Base-by-base conservation (phyloP, 2,113 vertebrate genomes). In the Setophaga petechia region DNA sequence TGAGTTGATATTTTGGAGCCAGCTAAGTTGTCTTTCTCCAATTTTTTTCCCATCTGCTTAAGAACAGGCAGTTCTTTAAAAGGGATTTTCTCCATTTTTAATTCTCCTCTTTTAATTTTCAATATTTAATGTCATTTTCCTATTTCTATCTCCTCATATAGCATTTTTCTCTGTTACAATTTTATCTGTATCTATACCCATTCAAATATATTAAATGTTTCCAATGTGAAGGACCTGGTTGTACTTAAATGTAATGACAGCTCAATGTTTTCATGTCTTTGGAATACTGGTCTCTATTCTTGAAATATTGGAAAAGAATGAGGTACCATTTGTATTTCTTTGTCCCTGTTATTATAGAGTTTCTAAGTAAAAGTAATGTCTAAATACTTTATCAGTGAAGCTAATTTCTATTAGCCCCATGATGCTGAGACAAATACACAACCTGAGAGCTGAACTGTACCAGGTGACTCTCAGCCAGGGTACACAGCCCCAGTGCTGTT, bases 381-480 rank as follows among this genome's bases (percentile, higher is more conserved):
- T 58, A 58, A 61, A 10, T 47, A 31, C 7, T 55, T 41, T 13
- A n/a, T 54, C 55, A 67, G 28, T 24, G 28, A 71, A 49, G 13
- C 15, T 35, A 41, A 16, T 37, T 52, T 68, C 35, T 71, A 6
- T 17, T 24, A 71, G 15, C 21, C 57, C 20, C 0, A 0, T 6
- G 25, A 18, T 27, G 30, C 6, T 67, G 47, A 75, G 31, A 35
- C 43, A 90, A 67, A 46, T 5, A 37, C 24, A 46, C 11, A 65
- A 52, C 47, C 16, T 44, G 15, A 52, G 22, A 52, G 55, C 2
- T 55, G 35, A 44, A 6, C n/a, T 75, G n/a, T 18, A 54, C 15
- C 16, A 39, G 43, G 14, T 58, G 43, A 58, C 10, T 49, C 37
- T n/a, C 23, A 51, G 22, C 15, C 47, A 54, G 15, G 2, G 5